These are phyloP conservation scores for Lynx canadensis DNA, from an alignment of 2,113 vertebrate species.

Conservation along the genomic window DNA sequence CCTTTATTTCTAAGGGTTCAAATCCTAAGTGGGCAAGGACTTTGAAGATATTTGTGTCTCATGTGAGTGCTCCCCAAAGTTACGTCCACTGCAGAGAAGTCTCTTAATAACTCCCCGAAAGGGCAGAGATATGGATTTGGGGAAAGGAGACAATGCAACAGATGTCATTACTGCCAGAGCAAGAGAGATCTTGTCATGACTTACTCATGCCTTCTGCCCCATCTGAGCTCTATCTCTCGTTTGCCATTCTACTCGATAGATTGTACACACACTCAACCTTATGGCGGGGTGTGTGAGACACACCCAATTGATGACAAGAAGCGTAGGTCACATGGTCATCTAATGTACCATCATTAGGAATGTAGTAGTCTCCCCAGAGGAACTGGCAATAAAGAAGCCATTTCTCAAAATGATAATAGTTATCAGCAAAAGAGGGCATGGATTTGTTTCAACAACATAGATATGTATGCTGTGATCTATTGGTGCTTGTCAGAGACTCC, in stretches of 20 bases:
- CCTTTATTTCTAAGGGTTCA: not conserved
- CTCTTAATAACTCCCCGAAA: not conserved
- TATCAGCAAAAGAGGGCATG: not conserved
- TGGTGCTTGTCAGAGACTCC: not conserved
- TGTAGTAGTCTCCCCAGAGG: not conserved
- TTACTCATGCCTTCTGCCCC: not conserved
- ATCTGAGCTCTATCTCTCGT: not conserved
- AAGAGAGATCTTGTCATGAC: not conserved
- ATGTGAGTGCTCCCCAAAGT: not conserved
- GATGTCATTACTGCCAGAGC: not conserved
- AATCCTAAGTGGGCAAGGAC: not conserved
- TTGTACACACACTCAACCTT: not conserved
- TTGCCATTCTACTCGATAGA: not conserved
- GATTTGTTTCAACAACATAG: not conserved
- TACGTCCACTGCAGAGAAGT: not conserved
- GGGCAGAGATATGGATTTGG: not conserved
- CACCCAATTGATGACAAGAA: not conserved
- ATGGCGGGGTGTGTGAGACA: not conserved
- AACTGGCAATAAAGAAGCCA: not conserved
- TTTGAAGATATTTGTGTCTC: not conserved
- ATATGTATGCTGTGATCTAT: not conserved
- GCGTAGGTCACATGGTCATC: not conserved
- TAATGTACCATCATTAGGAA: not conserved
- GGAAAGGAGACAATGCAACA: not conserved
- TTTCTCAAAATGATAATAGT: conserved; percentile 2